phyloP scores from a whole-genome alignment of 2,113 vertebrate genomes.

The Caranx melampygus region DNA sequence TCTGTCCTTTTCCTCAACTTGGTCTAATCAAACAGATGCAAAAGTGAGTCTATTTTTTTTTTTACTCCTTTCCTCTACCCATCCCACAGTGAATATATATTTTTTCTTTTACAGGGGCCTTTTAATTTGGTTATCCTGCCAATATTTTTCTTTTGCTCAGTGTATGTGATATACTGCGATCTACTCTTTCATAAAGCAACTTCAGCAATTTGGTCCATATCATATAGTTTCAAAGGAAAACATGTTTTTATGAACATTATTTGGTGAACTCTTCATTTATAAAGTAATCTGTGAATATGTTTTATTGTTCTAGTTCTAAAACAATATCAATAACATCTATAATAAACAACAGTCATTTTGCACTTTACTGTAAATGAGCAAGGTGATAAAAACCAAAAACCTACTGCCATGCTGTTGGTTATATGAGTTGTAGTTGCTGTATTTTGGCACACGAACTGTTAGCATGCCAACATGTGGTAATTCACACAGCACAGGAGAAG shows the following conservation, averaged over 20 bases:
- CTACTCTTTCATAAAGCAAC: not conserved
- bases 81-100: not conserved
- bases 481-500: too few relatives aligned
- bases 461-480: not conserved
- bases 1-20: slow-evolving; percentile 67
- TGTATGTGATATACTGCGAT: too few relatives aligned
- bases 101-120: slow-evolving; percentile 1
- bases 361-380: not conserved
- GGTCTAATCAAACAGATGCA: slow-evolving; percentile 66
- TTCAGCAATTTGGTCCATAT: not conserved
- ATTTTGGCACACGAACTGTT: not conserved
- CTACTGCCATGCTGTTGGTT: not conserved
- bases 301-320: too few relatives aligned
- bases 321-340: too few relatives aligned
- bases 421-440: not conserved
- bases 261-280: not conserved
- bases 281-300: not conserved
- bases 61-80: not conserved
- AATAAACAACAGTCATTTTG: not conserved
- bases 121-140: not conserved
- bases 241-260: too few relatives aligned
- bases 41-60: slow-evolving; percentile 30
- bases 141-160: slow-evolving; percentile 1
- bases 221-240: not conserved
- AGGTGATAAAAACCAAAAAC: too few relatives aligned